phyloP scores from a whole-genome alignment of 2,888 invertebrate genomes.

The Melanargia galathea region DNA sequence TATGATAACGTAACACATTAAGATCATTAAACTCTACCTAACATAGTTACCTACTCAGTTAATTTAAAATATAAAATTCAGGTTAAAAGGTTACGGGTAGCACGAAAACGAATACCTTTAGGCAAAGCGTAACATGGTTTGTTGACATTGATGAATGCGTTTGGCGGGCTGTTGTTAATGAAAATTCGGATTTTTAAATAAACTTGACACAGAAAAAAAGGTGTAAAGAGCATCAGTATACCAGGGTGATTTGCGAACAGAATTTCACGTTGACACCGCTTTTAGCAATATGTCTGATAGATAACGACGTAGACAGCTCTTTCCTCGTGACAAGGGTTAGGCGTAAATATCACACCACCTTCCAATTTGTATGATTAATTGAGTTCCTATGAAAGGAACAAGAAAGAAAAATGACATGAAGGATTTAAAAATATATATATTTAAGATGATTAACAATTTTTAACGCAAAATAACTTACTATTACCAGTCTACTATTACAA shows the following conservation, averaged over 20 bases:
- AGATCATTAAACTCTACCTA: no score
- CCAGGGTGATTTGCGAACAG: slow-evolving; percentile 35
- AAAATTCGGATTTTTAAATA: slow-evolving; percentile 2
- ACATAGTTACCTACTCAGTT: neutral
- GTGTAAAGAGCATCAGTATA: slow-evolving; percentile 27
- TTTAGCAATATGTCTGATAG: slow-evolving; percentile 35
- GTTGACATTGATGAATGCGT: slow-evolving; percentile 12
- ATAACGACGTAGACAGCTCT: slow-evolving; percentile 37
- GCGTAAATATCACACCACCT: slow-evolving; percentile 37
- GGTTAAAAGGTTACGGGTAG: neutral
- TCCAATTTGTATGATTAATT: slow-evolving; percentile 39
- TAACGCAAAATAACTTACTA: no score
- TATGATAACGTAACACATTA: no score
- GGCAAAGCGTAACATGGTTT: neutral
- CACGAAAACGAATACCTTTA: neutral
- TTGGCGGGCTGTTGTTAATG: slow-evolving; percentile 5
- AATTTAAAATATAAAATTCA: neutral
- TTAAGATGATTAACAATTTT: no score
- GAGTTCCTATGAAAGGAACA: slow-evolving; percentile 23
- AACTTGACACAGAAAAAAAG: slow-evolving; percentile 15
- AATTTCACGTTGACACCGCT: slow-evolving; percentile 31
- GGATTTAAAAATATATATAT: slow-evolving; percentile 8
- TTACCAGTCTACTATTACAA: no score
- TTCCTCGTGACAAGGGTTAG: slow-evolving; percentile 38
- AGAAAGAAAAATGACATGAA: slow-evolving; percentile 18